These are phyloP conservation scores for Oreochromis tanganicae DNA, from an alignment of 2,113 vertebrate genomes.

Conservation along the genomic window DNA sequence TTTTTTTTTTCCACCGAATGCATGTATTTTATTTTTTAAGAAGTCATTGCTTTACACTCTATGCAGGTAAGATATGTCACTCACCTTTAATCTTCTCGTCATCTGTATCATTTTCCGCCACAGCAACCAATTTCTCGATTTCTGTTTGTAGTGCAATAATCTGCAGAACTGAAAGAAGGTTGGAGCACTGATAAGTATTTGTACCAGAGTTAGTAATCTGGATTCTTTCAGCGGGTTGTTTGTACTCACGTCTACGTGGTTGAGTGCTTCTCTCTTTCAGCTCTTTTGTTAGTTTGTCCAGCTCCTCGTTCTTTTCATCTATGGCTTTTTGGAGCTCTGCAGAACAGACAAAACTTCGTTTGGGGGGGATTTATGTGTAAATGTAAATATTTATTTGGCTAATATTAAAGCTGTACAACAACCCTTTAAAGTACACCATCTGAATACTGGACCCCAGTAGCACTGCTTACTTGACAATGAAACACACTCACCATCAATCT, in stretches of 20 bases:
- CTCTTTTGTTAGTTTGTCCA: background rate
- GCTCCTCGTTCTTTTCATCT: background rate
- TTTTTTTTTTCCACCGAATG: accelerated
- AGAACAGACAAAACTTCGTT: background rate
- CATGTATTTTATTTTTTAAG: background rate
- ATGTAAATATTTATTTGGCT: background rate
- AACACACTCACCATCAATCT: slow-evolving; percentile 11
- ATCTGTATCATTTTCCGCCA: background rate
- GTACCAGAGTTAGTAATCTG: background rate
- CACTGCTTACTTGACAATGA: background rate
- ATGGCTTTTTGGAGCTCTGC: slow-evolving; percentile 28
- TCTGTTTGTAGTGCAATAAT: slow-evolving; percentile 24
- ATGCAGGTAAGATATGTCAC: background rate
- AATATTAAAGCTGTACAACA: background rate
- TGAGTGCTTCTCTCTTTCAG: slow-evolving; percentile 12
- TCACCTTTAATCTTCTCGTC: background rate
- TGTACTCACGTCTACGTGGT: slow-evolving; percentile 17
- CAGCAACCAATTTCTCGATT: background rate
- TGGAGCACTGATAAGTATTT: background rate
- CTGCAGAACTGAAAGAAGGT: slow-evolving; percentile 22
- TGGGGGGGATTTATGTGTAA: accelerated
- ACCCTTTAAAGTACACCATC: background rate
- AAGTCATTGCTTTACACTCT: background rate
- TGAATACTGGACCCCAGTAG: background rate
- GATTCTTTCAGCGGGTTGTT: background rate